phyloP scores from a whole-genome alignment of 2,113 vertebrate genomes.

The Ceyx cyanopectus region DNA sequence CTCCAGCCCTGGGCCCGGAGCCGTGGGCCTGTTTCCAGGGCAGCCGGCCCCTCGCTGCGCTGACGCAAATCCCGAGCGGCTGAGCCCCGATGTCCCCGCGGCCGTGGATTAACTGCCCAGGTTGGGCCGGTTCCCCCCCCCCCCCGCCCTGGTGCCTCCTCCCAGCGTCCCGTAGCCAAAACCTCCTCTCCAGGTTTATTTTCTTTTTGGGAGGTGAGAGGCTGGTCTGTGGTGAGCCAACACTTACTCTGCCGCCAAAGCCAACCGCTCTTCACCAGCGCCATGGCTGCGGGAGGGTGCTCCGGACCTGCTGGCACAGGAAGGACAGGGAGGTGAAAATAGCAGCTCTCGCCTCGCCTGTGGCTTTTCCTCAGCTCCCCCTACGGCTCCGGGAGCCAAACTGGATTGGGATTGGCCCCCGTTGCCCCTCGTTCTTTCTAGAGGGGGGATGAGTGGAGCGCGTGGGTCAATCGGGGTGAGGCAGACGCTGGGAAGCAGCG shows the following conservation, averaged over 20 bases:
- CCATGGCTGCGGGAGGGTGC: conserved; percentile 77
- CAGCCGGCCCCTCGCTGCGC: not conserved
- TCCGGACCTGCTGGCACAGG: not conserved
- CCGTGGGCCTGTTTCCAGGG: not conserved
- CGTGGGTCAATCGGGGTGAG: not conserved
- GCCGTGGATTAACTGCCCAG: not conserved
- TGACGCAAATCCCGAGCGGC: not conserved
- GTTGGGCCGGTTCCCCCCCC: fast-evolving
- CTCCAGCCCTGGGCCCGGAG: not conserved
- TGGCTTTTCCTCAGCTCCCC: not conserved
- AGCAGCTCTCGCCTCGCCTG: not conserved
- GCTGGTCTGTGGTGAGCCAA: too few relatives aligned
- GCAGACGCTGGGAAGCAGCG: not conserved
- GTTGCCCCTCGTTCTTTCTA: not conserved
- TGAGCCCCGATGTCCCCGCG: not conserved
- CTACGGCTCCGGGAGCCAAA: fast-evolving
- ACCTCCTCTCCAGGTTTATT: fast-evolving
- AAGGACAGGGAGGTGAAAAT: fast-evolving
- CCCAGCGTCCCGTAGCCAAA: fast-evolving
- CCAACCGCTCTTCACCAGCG: conserved; percentile 92
- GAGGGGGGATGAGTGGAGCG: not conserved
- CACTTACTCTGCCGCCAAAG: conserved; percentile 96
- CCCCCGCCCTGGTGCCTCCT: not conserved
- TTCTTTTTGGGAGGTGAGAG: fast-evolving
- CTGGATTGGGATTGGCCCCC: not conserved